Evolutionary conservation across 35 echinoderm and acorn worm genomes (phyloP).

Genomic region (Anneissia japonica): DNA sequence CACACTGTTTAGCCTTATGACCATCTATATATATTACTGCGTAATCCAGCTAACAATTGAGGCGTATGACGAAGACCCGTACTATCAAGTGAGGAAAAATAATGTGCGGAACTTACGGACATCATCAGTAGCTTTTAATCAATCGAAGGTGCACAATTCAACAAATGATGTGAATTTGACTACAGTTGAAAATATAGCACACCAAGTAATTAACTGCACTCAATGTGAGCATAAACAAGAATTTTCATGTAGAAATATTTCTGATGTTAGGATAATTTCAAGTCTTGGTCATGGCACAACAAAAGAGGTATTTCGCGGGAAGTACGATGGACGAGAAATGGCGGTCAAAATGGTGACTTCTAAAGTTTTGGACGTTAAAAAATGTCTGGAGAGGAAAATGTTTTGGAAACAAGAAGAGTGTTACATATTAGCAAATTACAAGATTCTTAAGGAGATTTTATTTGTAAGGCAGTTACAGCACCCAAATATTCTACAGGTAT

Average conservation of each 20-base stretch:
- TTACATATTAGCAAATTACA: constrained; percentile 77
- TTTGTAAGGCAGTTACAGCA: constrained; percentile 60
- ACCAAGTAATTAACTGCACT: background rate
- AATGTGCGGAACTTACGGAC: background rate
- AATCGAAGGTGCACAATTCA: too few species aligned
- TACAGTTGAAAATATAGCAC: background rate
- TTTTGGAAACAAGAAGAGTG: constrained; percentile 34
- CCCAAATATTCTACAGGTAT: constrained; percentile 71
- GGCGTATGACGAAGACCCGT: background rate
- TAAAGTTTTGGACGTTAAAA: constrained; percentile 60
- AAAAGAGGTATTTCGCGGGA: constrained; percentile 64
- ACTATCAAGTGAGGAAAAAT: background rate
- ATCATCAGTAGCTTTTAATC: too few species aligned
- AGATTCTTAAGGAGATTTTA: constrained; percentile 85
- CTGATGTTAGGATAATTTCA: background rate
- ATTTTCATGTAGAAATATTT: background rate
- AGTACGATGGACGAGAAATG: constrained; percentile 22
- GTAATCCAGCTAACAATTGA: background rate
- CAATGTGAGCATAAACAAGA: background rate
- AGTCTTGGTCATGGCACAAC: constrained; percentile 60
- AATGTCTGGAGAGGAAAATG: constrained; percentile 45
- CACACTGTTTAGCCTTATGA: background rate
- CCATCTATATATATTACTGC: background rate
- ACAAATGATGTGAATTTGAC: background rate
- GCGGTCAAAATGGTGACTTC: constrained; percentile 87